A percentile compares a stretch with the other conserved stretches of the same genome.
phyloP scores from a whole-genome alignment of 92 coral and sea anemone species.

The Epizoanthus ramosus region DNA sequence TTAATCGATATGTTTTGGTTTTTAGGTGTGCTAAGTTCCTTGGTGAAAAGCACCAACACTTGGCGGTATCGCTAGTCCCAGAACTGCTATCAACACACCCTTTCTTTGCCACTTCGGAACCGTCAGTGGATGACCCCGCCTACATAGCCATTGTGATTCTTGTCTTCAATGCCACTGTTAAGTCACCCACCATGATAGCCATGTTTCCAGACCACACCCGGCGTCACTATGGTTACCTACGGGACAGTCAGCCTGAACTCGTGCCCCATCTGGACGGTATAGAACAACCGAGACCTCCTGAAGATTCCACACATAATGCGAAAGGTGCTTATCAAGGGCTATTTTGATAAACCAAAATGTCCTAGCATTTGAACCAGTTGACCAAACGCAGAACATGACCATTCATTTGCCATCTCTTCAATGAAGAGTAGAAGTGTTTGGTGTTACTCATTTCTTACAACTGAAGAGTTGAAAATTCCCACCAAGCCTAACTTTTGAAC shows the following conservation, averaged over 20 bases:
- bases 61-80: slow-evolving; percentile 92
- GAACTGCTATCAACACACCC: slow-evolving; percentile 98
- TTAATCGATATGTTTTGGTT: neutral
- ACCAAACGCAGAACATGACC: too few relatives aligned
- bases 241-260: slow-evolving; percentile 91
- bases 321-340: slow-evolving; percentile 43
- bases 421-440: too few relatives aligned
- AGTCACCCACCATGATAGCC: slow-evolving; percentile 84
- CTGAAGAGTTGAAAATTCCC: too few relatives aligned
- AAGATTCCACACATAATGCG: slow-evolving; percentile 12
- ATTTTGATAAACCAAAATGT: too few relatives aligned
- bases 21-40: slow-evolving; percentile 86
- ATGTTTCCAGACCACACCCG: slow-evolving; percentile 94
- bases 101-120: slow-evolving; percentile 95
- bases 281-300: slow-evolving; percentile 43
- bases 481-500: too few relatives aligned
- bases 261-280: slow-evolving; percentile 84
- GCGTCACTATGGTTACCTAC: slow-evolving; percentile 86
- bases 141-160: slow-evolving; percentile 92
- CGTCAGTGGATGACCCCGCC: slow-evolving; percentile 96
- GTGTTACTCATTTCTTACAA: too few relatives aligned
- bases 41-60: slow-evolving; percentile 89
- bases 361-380: neutral
- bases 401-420: too few relatives aligned
- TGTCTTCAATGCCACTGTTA: slow-evolving; percentile 93